Evolutionary conservation across 2,797 vertebrate species (phyloP).

Genomic region (Petrocephalus schoutedeni): DNA sequence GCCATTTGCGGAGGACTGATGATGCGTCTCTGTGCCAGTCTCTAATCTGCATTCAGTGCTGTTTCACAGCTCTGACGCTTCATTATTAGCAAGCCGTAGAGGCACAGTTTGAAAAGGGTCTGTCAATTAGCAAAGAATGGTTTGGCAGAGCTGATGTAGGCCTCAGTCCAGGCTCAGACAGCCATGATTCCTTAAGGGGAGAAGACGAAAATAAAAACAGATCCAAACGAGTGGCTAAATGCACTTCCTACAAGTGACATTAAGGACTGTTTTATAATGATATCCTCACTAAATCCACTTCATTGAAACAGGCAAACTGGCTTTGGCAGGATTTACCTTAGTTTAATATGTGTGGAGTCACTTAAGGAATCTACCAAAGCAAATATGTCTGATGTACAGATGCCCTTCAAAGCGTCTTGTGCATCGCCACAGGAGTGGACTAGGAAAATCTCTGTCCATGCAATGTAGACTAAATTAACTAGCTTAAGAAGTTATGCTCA

Average conservation of each 20-base stretch:
- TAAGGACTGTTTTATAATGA: constrained; percentile 2
- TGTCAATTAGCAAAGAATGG: constrained; percentile 1
- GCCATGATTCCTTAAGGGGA: background rate
- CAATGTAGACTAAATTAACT: background rate
- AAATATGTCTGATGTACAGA: background rate
- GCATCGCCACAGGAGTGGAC: background rate
- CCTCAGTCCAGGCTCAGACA: background rate
- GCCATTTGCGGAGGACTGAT: constrained; percentile 44
- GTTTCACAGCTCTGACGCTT: constrained; percentile 46
- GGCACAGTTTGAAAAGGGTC: constrained; percentile 31
- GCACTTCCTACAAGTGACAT: background rate
- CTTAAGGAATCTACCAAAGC: background rate
- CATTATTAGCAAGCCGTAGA: constrained; percentile 41
- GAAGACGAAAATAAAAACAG: background rate
- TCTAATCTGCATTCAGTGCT: constrained; percentile 60
- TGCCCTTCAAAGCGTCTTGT: background rate
- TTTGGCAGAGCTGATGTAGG: background rate
- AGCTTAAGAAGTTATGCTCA: background rate
- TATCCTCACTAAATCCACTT: background rate
- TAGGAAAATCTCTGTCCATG: background rate
- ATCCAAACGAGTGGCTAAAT: background rate
- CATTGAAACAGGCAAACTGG: background rate
- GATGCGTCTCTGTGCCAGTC: constrained; percentile 38
- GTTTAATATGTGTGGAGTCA: background rate
- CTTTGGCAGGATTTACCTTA: background rate